These are phyloP conservation scores for Plecotus auritus DNA, from an alignment of 2,113 vertebrate genomes.

Conservation along the genomic window DNA sequence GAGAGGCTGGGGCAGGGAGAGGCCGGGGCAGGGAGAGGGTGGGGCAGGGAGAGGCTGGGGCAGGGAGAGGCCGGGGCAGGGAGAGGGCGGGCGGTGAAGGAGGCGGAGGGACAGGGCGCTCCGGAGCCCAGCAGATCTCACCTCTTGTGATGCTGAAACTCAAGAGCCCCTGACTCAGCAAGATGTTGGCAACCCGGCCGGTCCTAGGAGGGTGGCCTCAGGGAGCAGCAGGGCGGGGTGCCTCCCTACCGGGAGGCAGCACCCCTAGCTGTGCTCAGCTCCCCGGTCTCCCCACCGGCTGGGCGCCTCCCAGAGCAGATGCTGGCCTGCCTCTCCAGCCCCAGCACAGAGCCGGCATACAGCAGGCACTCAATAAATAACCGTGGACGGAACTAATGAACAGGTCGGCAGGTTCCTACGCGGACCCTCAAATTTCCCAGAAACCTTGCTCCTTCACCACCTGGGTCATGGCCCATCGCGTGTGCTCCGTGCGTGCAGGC, in stretches of 20 bases:
- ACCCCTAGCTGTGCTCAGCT: not conserved
- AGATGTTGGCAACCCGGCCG: slow-evolving; percentile 76
- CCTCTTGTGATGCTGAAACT: slow-evolving; percentile 75
- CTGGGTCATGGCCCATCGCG: accelerated
- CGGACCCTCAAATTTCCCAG: not conserved
- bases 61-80: not conserved
- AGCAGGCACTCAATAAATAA: not conserved
- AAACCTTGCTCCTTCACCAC: not conserved
- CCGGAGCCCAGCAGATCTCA: not conserved
- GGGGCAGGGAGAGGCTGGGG: too few relatives aligned
- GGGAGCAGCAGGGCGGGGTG: not conserved
- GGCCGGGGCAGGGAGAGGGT: too few relatives aligned
- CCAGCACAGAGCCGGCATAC: not conserved
- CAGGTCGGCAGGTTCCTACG: too few relatives aligned
- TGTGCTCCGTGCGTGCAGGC: accelerated
- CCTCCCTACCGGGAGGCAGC: not conserved
- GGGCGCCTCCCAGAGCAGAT: not conserved
- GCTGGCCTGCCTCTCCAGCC: not conserved
- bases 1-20: too few relatives aligned
- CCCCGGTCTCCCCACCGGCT: not conserved
- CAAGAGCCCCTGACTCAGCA: slow-evolving; percentile 83
- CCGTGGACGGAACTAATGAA: not conserved
- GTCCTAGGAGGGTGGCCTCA: not conserved
- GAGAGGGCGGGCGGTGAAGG: too few relatives aligned
- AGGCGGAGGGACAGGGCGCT: not conserved